Percentiles rank a stretch among this genome's conserved stretches.
These are phyloP conservation scores for Leucopternis melanops DNA, from an alignment of 2,113 vertebrate species.

Conservation along the genomic window DNA sequence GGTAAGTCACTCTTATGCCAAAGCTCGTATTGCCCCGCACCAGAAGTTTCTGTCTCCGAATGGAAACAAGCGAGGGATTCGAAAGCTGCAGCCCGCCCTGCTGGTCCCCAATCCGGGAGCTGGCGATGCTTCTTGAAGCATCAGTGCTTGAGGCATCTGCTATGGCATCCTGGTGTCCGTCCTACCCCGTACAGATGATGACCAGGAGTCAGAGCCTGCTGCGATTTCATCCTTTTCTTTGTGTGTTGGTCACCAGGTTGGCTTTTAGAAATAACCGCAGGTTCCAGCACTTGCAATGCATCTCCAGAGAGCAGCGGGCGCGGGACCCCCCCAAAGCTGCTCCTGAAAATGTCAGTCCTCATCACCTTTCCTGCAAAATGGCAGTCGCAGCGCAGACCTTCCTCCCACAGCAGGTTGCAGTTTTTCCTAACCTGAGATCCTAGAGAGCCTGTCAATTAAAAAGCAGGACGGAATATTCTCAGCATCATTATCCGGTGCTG, in stretches of 20 bases:
- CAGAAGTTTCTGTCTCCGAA: neutral
- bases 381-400: neutral
- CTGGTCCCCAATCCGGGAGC: neutral
- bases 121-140: neutral
- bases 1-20: neutral
- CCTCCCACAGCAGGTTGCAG: neutral
- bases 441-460: neutral
- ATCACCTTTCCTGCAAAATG: neutral
- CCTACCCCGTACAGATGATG: rapidly evolving
- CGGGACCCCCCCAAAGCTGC: neutral
- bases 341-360: neutral
- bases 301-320: neutral
- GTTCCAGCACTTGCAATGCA: neutral
- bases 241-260: neutral
- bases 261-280: neutral
- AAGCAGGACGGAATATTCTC: neutral
- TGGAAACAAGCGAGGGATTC: neutral
- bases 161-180: neutral
- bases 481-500: neutral
- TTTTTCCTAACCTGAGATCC: neutral
- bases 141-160: neutral
- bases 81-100: neutral
- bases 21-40: rapidly evolving
- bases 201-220: neutral
- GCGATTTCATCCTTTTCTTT: neutral